These are phyloP conservation scores for Spodoptera frugiperda DNA, from an alignment of 1,140 invertebrate species.

Conservation along the genomic window DNA sequence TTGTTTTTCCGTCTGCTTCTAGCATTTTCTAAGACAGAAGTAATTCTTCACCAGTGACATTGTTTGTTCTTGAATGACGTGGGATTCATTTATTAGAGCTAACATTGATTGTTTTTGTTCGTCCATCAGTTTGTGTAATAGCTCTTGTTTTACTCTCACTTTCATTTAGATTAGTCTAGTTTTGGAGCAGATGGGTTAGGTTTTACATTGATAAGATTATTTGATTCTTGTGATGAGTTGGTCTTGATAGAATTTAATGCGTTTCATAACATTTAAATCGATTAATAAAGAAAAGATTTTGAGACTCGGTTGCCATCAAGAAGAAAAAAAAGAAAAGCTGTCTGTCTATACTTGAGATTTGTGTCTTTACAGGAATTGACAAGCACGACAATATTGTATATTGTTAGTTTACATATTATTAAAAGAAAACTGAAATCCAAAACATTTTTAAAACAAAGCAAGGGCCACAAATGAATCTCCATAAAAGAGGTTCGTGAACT, in stretches of 20 bases:
- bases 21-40: conserved; percentile 1
- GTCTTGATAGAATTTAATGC: no score
- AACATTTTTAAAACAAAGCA: background rate
- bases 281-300: no score
- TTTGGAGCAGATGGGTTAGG: background rate
- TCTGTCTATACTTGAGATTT: no score
- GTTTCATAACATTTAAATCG: no score
- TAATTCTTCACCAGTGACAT: conserved; percentile 29
- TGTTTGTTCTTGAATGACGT: conserved; percentile 18
- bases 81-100: conserved; percentile 16
- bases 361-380: no score
- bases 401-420: no score
- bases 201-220: background rate
- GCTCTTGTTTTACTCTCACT: background rate
- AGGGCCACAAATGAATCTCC: background rate
- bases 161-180: background rate
- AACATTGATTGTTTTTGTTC: conserved; percentile 15
- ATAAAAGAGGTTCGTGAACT: conserved; percentile 32
- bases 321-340: no score
- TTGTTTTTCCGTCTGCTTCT: conserved; percentile 7
- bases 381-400: no score
- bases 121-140: no score
- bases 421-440: background rate
- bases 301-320: no score
- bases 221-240: no score